Base-by-base conservation (phyloP, 2,797 vertebrate genomes). In the Neopelma chrysocephalum region DNA sequence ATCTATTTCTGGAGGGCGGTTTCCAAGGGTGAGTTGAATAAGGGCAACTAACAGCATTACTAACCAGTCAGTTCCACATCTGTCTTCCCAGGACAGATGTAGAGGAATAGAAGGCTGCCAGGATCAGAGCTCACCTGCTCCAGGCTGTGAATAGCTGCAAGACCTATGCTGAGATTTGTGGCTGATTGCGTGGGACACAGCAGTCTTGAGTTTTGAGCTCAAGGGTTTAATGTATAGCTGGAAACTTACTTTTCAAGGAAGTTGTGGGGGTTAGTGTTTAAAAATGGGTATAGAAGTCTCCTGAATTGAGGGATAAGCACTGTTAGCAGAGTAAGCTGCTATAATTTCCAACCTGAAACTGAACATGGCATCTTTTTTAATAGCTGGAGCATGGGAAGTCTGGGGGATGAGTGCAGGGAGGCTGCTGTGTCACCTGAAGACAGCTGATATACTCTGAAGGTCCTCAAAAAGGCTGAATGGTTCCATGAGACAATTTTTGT, bases 121-220 rank as follows among this genome's bases (percentile, higher is more conserved):
- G 29, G 32, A 45, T 75, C 23, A 45, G 26, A 45, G 34, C 23
- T 86, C 42, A 75, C 13, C 53, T 65, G 32, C 64, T 88, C 11
- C 34, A 56, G 53, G 7, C 20, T 57, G 42, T 68, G 57, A 64
- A 54, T 29, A 64, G 22, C 68, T 93, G 38, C 10, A 13, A 47
- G 31, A 56, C 47, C 31, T 5, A 0, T 64, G 23, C 48, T 75
- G 45, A 73, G 56, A 45, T 81, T 31, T 58, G 50, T n/a, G 31
- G 4, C 62, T 58, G 45, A n/a, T 15, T 71, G 45, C 0, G 0
- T n/a, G 12, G 26, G 17, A 57, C 22, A 12, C 4, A 20, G 16
- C 43, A 62, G 32, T 47, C 47, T 45, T 48, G 27, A 80, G 31
- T n/a, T 80, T 70, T 31, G 38, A 82, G 21, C 32, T 75, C n/a